These are phyloP conservation scores for Pantala flavescens DNA, from an alignment of 1,140 invertebrate genomes.

Conservation along the genomic window DNA sequence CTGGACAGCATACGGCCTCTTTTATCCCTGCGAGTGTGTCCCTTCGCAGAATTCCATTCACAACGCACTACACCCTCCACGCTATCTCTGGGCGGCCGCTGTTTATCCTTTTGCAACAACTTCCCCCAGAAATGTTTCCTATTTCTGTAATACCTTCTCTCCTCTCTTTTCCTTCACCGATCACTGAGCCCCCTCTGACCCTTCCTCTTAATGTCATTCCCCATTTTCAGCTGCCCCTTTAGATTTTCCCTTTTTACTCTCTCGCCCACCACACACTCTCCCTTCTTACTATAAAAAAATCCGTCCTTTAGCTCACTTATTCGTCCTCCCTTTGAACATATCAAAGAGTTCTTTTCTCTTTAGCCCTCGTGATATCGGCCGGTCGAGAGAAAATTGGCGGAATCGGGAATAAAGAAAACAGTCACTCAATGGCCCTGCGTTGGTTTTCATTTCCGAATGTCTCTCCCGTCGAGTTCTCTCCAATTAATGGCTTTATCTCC, in stretches of 20 bases:
- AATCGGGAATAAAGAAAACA: not conserved
- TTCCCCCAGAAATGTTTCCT: too few relatives aligned
- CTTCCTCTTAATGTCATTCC: not conserved
- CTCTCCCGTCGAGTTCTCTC: not conserved
- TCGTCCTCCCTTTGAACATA: not conserved
- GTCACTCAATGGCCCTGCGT: not conserved
- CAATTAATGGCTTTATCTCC: not conserved
- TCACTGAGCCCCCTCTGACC: not conserved
- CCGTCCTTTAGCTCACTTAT: not conserved
- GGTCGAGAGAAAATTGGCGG: constrained; percentile 3
- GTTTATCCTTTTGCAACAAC: too few relatives aligned
- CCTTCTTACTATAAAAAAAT: not conserved
- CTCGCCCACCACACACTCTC: not conserved
- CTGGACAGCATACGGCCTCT: too few relatives aligned
- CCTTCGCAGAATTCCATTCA: too few relatives aligned
- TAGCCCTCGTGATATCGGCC: not conserved
- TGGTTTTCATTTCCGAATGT: not conserved
- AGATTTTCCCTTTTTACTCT: not conserved
- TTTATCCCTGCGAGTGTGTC: too few relatives aligned
- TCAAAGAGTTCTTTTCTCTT: not conserved
- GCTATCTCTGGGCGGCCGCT: too few relatives aligned
- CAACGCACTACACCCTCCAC: too few relatives aligned
- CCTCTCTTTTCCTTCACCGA: not conserved
- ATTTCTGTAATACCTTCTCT: too few relatives aligned
- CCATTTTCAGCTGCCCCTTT: not conserved